Conservation (phyloP, 2,113 vertebrate genomes). For the Oostethus manadensis region DNA sequence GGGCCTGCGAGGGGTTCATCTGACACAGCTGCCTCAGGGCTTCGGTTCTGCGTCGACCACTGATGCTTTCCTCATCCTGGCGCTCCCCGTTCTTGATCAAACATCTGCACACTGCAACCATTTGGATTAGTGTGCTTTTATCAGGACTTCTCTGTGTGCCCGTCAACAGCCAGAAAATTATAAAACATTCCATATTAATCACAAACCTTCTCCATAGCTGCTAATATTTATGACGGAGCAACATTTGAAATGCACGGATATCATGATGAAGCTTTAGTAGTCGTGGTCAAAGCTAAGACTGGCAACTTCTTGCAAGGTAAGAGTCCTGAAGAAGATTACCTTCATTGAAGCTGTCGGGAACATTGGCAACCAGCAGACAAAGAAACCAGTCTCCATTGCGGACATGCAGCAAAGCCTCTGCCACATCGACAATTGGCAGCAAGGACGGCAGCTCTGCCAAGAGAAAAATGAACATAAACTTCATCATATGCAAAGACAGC, state of each 20-base stretch:
- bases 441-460: conserved; percentile 85
- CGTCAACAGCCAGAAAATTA: no score
- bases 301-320: not conserved
- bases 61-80: conserved; percentile 93
- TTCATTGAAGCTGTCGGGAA: conserved; percentile 97
- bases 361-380: conserved; percentile 94
- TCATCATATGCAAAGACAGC: not conserved
- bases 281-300: conserved; percentile 13
- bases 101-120: conserved; percentile 83
- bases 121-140: not conserved
- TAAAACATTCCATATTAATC: no score
- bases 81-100: conserved; percentile 96
- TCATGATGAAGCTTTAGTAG: no score
- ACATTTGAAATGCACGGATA: no score
- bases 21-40: conserved; percentile 91
- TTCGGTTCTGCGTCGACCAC: conserved; percentile 91
- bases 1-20: conserved; percentile 96
- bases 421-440: conserved; percentile 90
- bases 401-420: conserved; percentile 90
- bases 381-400: conserved; percentile 97
- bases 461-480: conserved; percentile 3
- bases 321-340: conserved; percentile 66
- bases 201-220: no score
- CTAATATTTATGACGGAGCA: no score
- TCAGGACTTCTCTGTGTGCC: no score